phyloP scores from a whole-genome alignment of 2,113 vertebrate genomes.

The Sinocyclocheilus maitianheensis region DNA sequence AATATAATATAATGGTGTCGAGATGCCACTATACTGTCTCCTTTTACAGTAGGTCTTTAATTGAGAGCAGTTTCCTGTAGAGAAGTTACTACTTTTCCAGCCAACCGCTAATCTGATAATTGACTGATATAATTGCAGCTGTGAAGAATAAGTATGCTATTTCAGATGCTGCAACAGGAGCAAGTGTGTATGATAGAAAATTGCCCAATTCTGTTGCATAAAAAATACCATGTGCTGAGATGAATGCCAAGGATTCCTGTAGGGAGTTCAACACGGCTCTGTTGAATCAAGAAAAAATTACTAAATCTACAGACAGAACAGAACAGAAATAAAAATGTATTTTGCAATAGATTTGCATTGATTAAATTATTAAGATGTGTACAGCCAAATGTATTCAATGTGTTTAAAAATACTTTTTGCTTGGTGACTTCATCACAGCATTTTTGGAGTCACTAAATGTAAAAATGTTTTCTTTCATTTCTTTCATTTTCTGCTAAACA shows the following conservation, averaged over 20 bases:
- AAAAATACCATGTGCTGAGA: conserved; percentile 51
- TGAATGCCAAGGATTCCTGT: conserved; percentile 47
- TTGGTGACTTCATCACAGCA: too few relatives aligned
- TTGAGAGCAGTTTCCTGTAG: conserved; percentile 7
- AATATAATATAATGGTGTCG: too few relatives aligned
- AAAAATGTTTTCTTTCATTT: too few relatives aligned
- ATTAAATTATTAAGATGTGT: too few relatives aligned
- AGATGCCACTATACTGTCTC: not conserved
- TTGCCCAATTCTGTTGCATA: conserved; percentile 49
- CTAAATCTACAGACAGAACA: conserved; percentile 23
- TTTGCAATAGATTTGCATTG: too few relatives aligned
- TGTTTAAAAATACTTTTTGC: too few relatives aligned
- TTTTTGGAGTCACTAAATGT: too few relatives aligned
- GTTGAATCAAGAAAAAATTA: conserved; percentile 59
- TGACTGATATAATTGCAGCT: conserved; percentile 51
- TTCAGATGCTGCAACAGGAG: conserved; percentile 8
- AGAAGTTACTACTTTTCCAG: conserved; percentile 24
- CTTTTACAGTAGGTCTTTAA: not conserved
- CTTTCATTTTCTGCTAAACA: too few relatives aligned
- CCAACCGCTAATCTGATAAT: conserved; percentile 47
- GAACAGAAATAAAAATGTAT: too few relatives aligned
- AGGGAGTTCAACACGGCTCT: conserved; percentile 52
- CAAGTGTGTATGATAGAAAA: not conserved
- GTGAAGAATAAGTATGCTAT: conserved; percentile 41
- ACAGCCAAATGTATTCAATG: too few relatives aligned